Base-by-base conservation (phyloP, 2,888 invertebrate species). In the Tenthredo mesomela region DNA sequence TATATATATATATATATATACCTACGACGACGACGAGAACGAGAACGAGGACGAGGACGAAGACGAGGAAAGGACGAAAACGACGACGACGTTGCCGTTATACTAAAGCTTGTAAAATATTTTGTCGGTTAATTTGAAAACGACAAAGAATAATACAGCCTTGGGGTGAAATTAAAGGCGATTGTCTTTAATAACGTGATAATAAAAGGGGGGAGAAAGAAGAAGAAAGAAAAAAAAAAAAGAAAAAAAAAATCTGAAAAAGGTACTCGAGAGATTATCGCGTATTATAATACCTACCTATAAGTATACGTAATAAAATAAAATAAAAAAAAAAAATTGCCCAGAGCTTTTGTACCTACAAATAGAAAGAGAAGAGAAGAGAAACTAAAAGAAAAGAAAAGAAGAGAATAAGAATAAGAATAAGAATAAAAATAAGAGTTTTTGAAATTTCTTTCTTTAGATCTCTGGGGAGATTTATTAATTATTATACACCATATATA, bases 91-190 rank as follows among this genome's bases (percentile, higher is more conserved):
- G 54, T 6, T 3, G 54, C 6, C 54, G 54, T 6, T n/a, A 4
- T 33, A 54, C 6, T 54, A n/a, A 54, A 54, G 54, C 54, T 54
- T 54, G 54, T 54, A 18, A 54, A 54, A 54, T 54, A 54, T 54
- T 54, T 54, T 54, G 54, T 54, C 54, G 54, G 54, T 54, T 54
- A 54, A 54, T 54, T 54, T 54, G 54, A 54, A 54, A 54, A 54
- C n/a, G 54, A 54, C 54, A 54, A 54, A 54, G 54, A 54, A 54
- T 54, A 54, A 54, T 54, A 54, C 0, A 54, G 54, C 54, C 54
- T 54, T 1, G 7, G n/a, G 18, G 54, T 54, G 18, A 54, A 54
- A 54, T 54, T 54, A 54, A 54, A 54, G n/a, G n/a, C 54, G 54
- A 54, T 54, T n/a, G 54, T 54, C 54, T 54, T 54, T 54, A n/a